Percentiles rank a stretch among this genome's conserved stretches.
These are phyloP conservation scores for Stigmatopora nigra DNA, from an alignment of 2,113 vertebrate species.

Conservation along the genomic window DNA sequence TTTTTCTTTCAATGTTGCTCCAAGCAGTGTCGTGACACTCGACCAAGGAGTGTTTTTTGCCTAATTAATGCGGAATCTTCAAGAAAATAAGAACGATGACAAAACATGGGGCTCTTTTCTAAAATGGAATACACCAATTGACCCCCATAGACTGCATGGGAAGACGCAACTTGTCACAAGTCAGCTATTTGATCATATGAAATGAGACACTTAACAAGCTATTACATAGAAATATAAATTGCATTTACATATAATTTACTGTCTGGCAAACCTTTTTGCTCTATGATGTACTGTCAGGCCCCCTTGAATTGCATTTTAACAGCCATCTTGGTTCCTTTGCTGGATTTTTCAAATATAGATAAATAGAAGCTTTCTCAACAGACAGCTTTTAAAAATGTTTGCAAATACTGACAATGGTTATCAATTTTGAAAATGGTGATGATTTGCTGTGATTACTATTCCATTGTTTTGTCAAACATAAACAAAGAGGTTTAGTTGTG, in stretches of 20 bases:
- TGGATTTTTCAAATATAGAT: constrained; percentile 60
- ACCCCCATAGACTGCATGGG: constrained; percentile 18
- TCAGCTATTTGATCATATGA: constrained; percentile 52
- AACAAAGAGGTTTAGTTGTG: constrained; percentile 3
- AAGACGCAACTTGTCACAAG: constrained; percentile 24
- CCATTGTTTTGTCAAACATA: constrained; percentile 9
- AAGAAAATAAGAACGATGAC: constrained; percentile 55
- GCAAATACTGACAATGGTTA: constrained; percentile 30
- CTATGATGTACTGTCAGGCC: constrained; percentile 37
- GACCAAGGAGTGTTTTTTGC: constrained; percentile 49
- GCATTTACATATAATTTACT: constrained; percentile 63
- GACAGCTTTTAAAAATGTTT: constrained; percentile 39
- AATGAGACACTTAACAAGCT: constrained; percentile 44
- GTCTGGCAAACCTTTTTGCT: constrained; percentile 35
- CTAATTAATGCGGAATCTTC: constrained; percentile 65
- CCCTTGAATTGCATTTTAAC: constrained; percentile 47
- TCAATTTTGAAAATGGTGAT: constrained; percentile 22
- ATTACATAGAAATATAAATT: constrained; percentile 64
- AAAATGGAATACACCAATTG: background rate
- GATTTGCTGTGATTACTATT: constrained; percentile 25
- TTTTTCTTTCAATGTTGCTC: constrained; percentile 60
- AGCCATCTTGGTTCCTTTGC: constrained; percentile 47
- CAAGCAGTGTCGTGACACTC: constrained; percentile 54
- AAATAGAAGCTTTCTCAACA: constrained; percentile 42
- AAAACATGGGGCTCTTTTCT: constrained; percentile 2